Evolutionary conservation across 2,797 vertebrate species (phyloP).

Genomic region (Microtus californicus): DNA sequence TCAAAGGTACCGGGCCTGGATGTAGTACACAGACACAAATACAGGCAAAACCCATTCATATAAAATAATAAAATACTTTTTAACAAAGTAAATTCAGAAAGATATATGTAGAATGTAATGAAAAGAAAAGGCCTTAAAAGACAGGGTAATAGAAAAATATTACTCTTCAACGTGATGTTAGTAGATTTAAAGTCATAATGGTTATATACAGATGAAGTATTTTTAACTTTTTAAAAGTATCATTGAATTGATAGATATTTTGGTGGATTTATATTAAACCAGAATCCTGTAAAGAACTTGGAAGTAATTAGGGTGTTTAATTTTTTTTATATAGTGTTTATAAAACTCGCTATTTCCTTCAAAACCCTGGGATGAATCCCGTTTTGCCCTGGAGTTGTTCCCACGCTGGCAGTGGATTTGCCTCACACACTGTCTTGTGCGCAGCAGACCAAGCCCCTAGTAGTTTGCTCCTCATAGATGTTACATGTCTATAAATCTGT

Average conservation of each 20-base stretch:
- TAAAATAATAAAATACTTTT: not conserved
- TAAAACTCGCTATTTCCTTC: constrained; percentile 72
- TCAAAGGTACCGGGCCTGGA: not conserved
- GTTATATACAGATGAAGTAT: constrained; percentile 15
- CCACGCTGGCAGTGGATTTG: constrained; percentile 68
- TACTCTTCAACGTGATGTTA: constrained; percentile 58
- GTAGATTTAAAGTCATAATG: constrained; percentile 50
- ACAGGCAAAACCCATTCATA: not conserved
- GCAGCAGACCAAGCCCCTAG: constrained; percentile 53
- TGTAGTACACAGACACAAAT: not conserved
- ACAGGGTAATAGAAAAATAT: constrained; percentile 29
- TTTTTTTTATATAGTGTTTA: constrained; percentile 81
- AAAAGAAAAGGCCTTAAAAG: constrained; percentile 36
- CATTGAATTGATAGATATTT: constrained; percentile 54
- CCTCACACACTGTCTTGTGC: constrained; percentile 41
- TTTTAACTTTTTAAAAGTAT: constrained; percentile 46
- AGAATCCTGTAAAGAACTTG: constrained; percentile 75
- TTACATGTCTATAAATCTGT: constrained; percentile 20
- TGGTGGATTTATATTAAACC: constrained; percentile 43
- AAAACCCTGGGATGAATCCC: constrained; percentile 73
- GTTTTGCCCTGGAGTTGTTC: constrained; percentile 78
- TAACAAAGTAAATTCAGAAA: constrained; percentile 12
- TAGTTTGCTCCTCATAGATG: constrained; percentile 57
- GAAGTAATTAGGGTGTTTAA: constrained; percentile 78
- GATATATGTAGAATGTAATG: not conserved